Evolutionary conservation across 2,113 vertebrate species (phyloP).

Genomic region (Sula dactylatra): DNA sequence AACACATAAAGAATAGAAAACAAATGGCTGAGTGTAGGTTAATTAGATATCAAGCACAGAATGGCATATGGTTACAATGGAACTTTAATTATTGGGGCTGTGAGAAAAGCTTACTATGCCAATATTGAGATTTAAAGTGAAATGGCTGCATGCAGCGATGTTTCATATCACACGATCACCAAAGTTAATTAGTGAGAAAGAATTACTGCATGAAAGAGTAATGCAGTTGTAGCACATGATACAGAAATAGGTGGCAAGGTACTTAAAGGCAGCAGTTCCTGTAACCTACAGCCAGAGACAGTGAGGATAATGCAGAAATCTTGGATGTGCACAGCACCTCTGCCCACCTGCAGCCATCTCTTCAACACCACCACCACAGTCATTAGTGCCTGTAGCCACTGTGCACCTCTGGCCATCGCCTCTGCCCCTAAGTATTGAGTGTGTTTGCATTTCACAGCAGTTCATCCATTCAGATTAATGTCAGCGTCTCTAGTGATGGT

Average conservation of each 20-base stretch:
- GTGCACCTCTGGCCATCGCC: neutral
- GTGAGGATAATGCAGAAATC: neutral
- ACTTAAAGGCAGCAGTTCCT: neutral
- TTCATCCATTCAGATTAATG: neutral
- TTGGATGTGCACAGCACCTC: neutral
- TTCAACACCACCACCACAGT: accelerated
- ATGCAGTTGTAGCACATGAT: neutral
- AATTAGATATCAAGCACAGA: neutral
- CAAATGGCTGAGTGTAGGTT: neutral
- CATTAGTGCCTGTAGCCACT: neutral
- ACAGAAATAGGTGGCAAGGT: neutral
- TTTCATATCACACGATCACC: neutral
- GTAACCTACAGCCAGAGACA: neutral
- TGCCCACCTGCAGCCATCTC: accelerated
- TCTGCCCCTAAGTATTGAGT: neutral
- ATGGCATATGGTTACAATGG: neutral
- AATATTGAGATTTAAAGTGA: neutral
- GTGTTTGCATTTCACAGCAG: neutral
- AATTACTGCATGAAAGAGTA: neutral
- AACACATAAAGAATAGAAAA: neutral
- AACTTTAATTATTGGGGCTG: neutral
- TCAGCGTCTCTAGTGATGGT: neutral
- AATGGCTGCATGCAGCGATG: neutral
- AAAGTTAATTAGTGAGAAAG: neutral
- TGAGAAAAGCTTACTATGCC: neutral